A percentile compares a stretch with the other conserved stretches of the same genome.
Evolutionary conservation across 2,113 vertebrate species (phyloP).

Genomic region (Oncorhynchus kisutch): DNA sequence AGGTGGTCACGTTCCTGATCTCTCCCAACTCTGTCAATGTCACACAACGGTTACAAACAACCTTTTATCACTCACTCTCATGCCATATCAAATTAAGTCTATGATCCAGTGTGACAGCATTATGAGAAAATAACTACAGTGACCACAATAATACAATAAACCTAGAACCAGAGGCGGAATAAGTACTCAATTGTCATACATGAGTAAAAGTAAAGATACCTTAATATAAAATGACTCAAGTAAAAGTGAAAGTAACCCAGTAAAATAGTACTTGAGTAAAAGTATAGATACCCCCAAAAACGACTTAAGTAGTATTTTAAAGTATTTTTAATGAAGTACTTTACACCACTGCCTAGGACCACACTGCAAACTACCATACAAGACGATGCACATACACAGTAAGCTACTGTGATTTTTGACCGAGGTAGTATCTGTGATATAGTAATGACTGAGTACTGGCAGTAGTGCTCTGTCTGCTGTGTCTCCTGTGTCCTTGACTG

Average conservation of each 20-base stretch:
- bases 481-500: conserved; percentile 17
- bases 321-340: too few relatives aligned
- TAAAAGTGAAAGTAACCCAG: too few relatives aligned
- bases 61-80: background rate
- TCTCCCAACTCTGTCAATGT: conserved; percentile 86
- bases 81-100: background rate
- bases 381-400: background rate
- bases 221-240: too few relatives aligned
- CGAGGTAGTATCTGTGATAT: background rate
- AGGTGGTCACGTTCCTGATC: conserved; percentile 93
- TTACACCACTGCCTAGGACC: too few relatives aligned
- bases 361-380: background rate
- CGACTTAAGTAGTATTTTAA: too few relatives aligned
- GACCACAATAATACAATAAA: background rate
- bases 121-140: background rate
- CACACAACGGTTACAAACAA: background rate
- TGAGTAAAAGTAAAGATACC: too few relatives aligned
- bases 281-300: too few relatives aligned
- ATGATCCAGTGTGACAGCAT: background rate
- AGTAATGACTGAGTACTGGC: background rate
- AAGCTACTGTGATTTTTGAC: background rate
- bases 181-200: too few relatives aligned
- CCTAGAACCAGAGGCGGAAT: too few relatives aligned
- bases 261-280: too few relatives aligned
- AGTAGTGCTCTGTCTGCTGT: background rate